Percentiles rank a stretch among this genome's conserved stretches.
These are phyloP conservation scores for Mus minutoides DNA, from an alignment of 2,797 vertebrate species.

Conservation along the genomic window DNA sequence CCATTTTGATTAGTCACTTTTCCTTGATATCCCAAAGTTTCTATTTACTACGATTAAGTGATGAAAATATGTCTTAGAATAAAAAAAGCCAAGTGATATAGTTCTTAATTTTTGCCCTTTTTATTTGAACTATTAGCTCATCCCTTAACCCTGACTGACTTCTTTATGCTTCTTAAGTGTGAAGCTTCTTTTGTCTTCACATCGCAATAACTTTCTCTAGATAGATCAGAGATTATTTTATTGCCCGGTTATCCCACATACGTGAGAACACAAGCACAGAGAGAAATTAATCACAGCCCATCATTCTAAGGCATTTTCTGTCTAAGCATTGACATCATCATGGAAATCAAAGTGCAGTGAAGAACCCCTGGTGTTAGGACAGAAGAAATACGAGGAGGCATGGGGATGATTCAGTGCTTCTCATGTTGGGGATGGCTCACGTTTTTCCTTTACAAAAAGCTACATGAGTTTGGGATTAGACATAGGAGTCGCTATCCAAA, in stretches of 20 bases:
- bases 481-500: not conserved
- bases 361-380: not conserved
- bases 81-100: not conserved
- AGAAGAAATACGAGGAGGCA: not conserved
- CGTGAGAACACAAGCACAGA: not conserved
- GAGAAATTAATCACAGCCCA: not conserved
- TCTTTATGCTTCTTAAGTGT: not conserved
- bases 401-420: not conserved
- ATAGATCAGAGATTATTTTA: not conserved
- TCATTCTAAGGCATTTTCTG: not conserved
- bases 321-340: not conserved
- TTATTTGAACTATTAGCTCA: not conserved
- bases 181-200: slow-evolving; percentile 7
- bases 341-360: not conserved
- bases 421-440: not conserved
- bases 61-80: slow-evolving; percentile 3
- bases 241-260: not conserved
- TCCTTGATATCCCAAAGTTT: slow-evolving; percentile 44
- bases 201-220: slow-evolving; percentile 29
- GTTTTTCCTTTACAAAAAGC: not conserved
- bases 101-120: slow-evolving; percentile 19
- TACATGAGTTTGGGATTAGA: not conserved
- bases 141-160: not conserved
- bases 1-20: slow-evolving; percentile 6
- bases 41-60: slow-evolving; percentile 36